Conservation (phyloP, 2,113 vertebrate species). For the Pachyramphus minor region DNA sequence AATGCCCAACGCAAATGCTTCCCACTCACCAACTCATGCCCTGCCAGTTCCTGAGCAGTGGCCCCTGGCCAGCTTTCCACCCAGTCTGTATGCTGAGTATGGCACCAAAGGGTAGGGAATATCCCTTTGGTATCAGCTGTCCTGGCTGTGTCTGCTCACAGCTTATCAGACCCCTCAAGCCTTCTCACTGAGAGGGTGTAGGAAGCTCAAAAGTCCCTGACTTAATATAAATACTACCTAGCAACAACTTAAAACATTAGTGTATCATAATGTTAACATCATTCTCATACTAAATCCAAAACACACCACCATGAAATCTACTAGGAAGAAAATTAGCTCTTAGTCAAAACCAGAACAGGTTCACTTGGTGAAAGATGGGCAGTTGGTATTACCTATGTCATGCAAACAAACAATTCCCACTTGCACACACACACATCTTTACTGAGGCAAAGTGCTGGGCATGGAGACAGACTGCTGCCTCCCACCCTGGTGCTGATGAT, state of each 20-base stretch:
- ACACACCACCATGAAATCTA: background rate
- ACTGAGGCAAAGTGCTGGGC: background rate
- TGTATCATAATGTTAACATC: background rate
- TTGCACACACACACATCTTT: background rate
- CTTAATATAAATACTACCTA: background rate
- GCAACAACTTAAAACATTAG: background rate
- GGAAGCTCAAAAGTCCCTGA: background rate
- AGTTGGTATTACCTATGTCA: background rate
- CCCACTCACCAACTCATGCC: rapidly evolving
- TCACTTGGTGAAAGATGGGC: background rate
- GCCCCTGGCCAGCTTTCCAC: background rate
- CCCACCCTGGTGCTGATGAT: background rate
- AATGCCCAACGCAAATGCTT: background rate
- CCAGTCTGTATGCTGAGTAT: background rate
- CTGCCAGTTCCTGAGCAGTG: background rate
- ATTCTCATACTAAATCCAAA: background rate
- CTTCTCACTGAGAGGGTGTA: background rate
- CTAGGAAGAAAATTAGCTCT: background rate
- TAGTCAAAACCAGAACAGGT: background rate
- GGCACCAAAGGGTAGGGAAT: background rate
- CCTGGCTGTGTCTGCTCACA: background rate
- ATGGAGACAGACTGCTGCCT: background rate
- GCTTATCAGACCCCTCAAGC: background rate
- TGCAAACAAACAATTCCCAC: background rate
- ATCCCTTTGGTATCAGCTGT: background rate